Percentiles rank a stretch among this genome's conserved stretches.
Evolutionary conservation across 2,888 invertebrate species (phyloP).

Genomic region (Liopterus haemorrhoidalis): DNA sequence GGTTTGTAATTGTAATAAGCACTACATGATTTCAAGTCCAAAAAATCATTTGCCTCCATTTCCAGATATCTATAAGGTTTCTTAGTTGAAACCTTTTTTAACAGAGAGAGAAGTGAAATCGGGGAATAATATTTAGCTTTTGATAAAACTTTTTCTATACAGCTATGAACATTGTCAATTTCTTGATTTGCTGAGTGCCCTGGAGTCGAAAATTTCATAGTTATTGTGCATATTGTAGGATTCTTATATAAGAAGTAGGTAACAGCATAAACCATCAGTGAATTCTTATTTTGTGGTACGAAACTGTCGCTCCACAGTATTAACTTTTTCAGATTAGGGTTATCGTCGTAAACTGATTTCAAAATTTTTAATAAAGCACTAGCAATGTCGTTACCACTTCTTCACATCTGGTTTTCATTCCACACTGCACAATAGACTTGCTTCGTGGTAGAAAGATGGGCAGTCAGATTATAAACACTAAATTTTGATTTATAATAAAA

Average conservation of each 20-base stretch:
- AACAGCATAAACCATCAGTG: slow-evolving; percentile 25
- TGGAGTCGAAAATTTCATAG: slow-evolving; percentile 32
- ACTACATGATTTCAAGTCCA: no score
- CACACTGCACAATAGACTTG: slow-evolving; percentile 34
- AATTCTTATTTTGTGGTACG: slow-evolving; percentile 30
- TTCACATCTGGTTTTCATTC: slow-evolving; percentile 31
- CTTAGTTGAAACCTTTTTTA: no score
- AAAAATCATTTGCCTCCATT: no score
- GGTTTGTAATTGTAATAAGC: no score
- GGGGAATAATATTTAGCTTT: slow-evolving; percentile 23
- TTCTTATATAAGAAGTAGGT: slow-evolving; percentile 20
- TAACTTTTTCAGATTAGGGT: slow-evolving; percentile 24
- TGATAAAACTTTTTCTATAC: slow-evolving; percentile 24
- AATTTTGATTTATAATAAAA: slow-evolving; percentile 32
- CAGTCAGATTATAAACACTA: slow-evolving; percentile 33
- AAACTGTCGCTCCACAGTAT: slow-evolving; percentile 31
- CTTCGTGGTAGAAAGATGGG: slow-evolving; percentile 31
- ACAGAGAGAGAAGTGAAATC: no score
- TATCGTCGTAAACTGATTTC: slow-evolving; percentile 26
- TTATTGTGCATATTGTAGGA: slow-evolving; percentile 22
- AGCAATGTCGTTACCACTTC: slow-evolving; percentile 32
- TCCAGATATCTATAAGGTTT: no score
- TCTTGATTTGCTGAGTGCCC: slow-evolving; percentile 32
- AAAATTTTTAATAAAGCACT: slow-evolving; percentile 33
- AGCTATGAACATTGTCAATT: slow-evolving; percentile 26